A percentile compares a stretch with the other conserved stretches of the same genome.
phyloP scores from a whole-genome alignment of 2,888 invertebrate species.

The Drosophila maculinotata region DNA sequence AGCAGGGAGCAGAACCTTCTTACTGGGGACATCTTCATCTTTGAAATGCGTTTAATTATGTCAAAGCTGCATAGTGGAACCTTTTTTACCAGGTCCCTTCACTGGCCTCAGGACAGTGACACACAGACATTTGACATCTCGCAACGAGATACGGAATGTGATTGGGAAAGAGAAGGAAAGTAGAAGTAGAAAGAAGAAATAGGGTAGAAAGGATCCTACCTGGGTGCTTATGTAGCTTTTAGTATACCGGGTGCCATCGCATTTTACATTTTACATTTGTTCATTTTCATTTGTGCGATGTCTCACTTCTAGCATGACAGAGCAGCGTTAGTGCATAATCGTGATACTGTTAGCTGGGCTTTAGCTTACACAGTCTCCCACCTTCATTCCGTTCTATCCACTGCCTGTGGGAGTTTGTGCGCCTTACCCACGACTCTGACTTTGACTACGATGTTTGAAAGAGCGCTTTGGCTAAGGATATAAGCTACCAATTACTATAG shows the following conservation, averaged over 20 bases:
- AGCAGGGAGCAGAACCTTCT: conserved; percentile 21
- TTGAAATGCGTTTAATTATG: conserved; percentile 79
- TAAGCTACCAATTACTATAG: conserved; percentile 79
- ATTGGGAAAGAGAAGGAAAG: conserved; percentile 12
- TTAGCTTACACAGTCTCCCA: conserved; percentile 4
- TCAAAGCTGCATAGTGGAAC: conserved; percentile 64
- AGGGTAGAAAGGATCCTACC: conserved; percentile 13
- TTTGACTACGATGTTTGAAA: conserved; percentile 43
- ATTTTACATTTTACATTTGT: conserved; percentile 65
- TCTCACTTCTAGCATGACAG: conserved; percentile 66
- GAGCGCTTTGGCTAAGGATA: conserved; percentile 51
- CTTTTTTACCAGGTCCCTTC: conserved; percentile 15
- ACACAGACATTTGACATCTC: conserved; percentile 31
- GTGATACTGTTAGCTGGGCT: conserved; percentile 66
- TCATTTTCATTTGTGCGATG: conserved; percentile 67
- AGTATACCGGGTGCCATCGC: conserved; percentile 14
- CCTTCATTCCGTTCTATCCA: not conserved
- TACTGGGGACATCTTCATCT: conserved; percentile 52
- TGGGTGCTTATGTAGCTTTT: conserved; percentile 10
- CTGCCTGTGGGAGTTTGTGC: not conserved
- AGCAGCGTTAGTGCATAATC: conserved; percentile 70
- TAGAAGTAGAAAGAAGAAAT: conserved; percentile 2
- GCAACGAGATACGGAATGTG: conserved; percentile 28
- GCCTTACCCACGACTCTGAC: no score
- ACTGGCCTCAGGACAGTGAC: conserved; percentile 24